Percentiles rank a stretch among this genome's conserved stretches.
Evolutionary conservation across 2,113 vertebrate species (phyloP).

Genomic region (Daubentonia madagascariensis): DNA sequence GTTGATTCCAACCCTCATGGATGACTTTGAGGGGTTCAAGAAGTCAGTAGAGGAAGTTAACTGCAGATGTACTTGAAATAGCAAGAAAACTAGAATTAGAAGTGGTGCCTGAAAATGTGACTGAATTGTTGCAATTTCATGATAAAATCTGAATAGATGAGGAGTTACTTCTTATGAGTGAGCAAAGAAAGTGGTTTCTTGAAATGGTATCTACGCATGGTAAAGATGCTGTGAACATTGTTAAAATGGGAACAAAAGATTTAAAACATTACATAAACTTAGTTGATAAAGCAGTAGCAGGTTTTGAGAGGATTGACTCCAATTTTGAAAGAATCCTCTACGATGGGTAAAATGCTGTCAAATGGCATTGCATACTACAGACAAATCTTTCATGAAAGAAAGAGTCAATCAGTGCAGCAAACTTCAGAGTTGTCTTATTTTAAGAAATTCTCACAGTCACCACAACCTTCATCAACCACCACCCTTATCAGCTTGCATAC

Average conservation of each 20-base stretch:
- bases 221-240: background rate
- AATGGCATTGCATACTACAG: background rate
- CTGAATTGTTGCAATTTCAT: background rate
- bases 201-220: background rate
- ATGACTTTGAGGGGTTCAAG: background rate
- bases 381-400: background rate
- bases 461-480: background rate
- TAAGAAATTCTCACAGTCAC: background rate
- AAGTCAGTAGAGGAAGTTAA: background rate
- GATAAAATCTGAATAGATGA: background rate
- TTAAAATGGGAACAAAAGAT: background rate
- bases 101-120: background rate
- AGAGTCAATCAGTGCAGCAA: background rate
- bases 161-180: background rate
- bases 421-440: background rate
- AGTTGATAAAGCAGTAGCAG: background rate
- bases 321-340: background rate
- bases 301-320: background rate
- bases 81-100: background rate
- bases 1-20: too few relatives aligned
- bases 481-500: background rate
- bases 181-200: background rate
- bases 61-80: background rate
- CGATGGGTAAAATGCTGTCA: background rate
- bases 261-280: background rate